Evolutionary conservation across 2,888 invertebrate species (phyloP).

Genomic region (Cheiracanthium punctorium): DNA sequence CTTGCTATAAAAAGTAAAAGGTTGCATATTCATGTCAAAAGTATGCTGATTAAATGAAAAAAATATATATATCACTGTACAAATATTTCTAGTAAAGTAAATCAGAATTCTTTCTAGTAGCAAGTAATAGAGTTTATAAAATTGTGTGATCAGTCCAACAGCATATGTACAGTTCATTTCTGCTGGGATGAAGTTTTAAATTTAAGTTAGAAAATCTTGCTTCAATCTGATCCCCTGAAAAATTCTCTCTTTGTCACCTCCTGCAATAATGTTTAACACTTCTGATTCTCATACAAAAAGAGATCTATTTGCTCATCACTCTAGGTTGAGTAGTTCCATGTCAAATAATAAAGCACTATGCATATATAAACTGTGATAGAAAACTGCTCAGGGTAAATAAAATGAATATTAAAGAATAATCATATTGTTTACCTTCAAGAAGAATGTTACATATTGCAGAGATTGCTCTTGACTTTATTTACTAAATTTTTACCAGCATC

Average conservation of each 20-base stretch:
- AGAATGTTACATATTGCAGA: background rate
- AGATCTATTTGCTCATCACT: background rate
- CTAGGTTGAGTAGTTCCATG: background rate
- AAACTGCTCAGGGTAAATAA: slow-evolving; percentile 40
- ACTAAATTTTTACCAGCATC: too few species aligned
- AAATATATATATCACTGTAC: background rate
- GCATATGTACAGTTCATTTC: too few species aligned
- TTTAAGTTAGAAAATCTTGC: background rate
- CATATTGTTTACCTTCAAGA: background rate
- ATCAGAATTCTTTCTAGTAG: too few species aligned
- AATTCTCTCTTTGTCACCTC: background rate
- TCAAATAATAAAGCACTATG: slow-evolving; percentile 2
- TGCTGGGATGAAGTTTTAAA: background rate
- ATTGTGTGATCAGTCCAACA: too few species aligned
- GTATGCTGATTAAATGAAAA: too few species aligned
- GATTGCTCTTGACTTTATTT: too few species aligned
- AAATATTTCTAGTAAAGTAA: background rate
- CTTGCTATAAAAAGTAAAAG: background rate
- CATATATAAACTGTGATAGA: slow-evolving; percentile 53
- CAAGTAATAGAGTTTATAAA: too few species aligned
- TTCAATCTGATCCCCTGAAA: background rate
- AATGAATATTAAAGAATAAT: background rate
- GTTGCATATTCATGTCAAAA: too few species aligned
- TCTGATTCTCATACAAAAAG: background rate
- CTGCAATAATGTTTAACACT: background rate